These are phyloP conservation scores for Lepus timidus DNA, from an alignment of 2,113 vertebrate species.

Conservation along the genomic window DNA sequence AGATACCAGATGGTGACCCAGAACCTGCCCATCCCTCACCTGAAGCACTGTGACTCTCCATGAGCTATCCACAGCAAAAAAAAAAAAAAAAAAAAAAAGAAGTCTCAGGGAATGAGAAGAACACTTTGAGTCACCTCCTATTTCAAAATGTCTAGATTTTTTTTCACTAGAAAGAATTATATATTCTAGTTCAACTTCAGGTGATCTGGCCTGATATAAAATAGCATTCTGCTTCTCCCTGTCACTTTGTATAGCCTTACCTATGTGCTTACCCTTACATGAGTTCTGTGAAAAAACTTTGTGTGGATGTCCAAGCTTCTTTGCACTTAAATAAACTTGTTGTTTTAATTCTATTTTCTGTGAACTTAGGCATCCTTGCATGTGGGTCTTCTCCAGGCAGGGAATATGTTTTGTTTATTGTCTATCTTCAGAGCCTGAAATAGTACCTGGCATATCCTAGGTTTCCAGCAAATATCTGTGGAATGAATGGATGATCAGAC, in stretches of 20 bases:
- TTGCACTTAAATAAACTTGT: too few relatives aligned
- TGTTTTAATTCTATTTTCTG: too few relatives aligned
- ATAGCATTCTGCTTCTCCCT: neutral
- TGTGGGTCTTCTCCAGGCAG: neutral
- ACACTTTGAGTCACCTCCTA: too few relatives aligned
- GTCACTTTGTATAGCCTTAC: neutral
- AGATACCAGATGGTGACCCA: neutral
- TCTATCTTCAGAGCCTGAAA: neutral
- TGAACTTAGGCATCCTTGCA: too few relatives aligned
- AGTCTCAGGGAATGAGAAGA: neutral
- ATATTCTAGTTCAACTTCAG: constrained; percentile 1
- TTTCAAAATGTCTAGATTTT: neutral
- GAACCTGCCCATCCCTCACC: neutral
- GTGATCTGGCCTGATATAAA: neutral
- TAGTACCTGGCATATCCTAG: neutral
- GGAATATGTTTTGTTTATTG: neutral
- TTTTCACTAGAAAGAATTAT: neutral
- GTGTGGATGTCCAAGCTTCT: too few relatives aligned
- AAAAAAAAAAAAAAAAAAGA: neutral
- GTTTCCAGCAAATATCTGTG: neutral
- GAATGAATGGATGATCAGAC: neutral
- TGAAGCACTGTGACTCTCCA: accelerated
- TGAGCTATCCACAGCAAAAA: neutral
- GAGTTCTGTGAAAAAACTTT: too few relatives aligned
- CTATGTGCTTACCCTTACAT: too few relatives aligned